Base-by-base conservation (phyloP, 2,113 vertebrate genomes). In the Brachyhypopomus gauderio region DNA sequence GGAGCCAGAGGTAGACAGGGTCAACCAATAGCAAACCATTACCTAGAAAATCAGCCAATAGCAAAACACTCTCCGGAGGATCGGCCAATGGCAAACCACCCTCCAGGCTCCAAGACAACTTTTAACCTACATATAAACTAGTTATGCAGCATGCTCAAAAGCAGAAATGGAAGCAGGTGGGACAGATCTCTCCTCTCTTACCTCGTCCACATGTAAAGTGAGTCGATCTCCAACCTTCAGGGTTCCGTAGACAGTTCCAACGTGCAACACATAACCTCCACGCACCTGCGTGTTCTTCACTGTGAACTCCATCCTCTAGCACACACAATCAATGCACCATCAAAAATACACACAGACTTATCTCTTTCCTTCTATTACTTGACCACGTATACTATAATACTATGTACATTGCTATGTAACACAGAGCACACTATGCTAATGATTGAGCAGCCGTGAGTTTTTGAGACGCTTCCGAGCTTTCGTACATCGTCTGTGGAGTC, bases 241-340 rank as follows among this genome's bases (percentile, higher is more conserved):
- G 19, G 38, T 91, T 23, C 97, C 97, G 0, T 98, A 98, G 1
- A 98, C 89, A 0, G 95, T 98, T 25, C 97, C 98, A 6, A 97
- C 85, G 7, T 98, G 98, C 1, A 99, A 94, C 66, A 99, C 94
- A 0, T 96, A 99, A 3, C 98, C 98, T 14, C 97, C 98, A 25
- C 97, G 93, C 38, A 99, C 95, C 89, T 99, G 98, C 0, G 95
- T 94, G 0, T 98, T 99, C 93, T 98, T 98, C 88, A 99, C 98
- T 0, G 96, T 96, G 88, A 99, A 98, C 90, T 99, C 98, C 36
- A 94, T 97, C 91, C 93, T 95, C 98, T 99, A 48, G 58, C 14
- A 72, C 2, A 67, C 5, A 22, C n/a, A 23, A 16, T 41, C 7
- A 27, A 56, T 11, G 36, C 27, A 78, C 67, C 45, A 64, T 60